Evolutionary conservation across 2,888 invertebrate genomes (phyloP).

Genomic region (Agrochola lota): DNA sequence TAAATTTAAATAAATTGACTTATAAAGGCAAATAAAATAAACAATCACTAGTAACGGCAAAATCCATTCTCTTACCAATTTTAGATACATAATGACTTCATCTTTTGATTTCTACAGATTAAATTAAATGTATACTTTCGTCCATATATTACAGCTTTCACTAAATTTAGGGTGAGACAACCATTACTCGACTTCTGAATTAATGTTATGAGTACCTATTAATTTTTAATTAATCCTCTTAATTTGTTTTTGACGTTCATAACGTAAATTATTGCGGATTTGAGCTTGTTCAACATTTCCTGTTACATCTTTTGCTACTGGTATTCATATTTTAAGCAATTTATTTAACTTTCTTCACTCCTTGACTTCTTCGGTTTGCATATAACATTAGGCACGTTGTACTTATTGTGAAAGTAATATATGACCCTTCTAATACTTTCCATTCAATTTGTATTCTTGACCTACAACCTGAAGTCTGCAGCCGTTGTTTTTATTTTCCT

Average conservation of each 20-base stretch:
- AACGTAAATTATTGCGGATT: conserved; percentile 30
- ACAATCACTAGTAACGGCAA: conserved; percentile 22
- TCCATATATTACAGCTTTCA: conserved; percentile 58
- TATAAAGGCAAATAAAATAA: too few relatives aligned
- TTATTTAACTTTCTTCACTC: background rate
- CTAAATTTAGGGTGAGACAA: conserved; percentile 61
- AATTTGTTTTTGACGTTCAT: conserved; percentile 46
- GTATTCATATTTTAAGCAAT: background rate
- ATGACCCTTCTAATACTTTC: conserved; percentile 1
- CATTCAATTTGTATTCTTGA: conserved; percentile 4
- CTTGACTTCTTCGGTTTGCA: conserved; percentile 7
- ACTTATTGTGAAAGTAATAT: too few relatives aligned
- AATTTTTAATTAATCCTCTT: conserved; percentile 55
- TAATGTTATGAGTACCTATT: conserved; percentile 51
- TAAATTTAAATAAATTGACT: too few relatives aligned
- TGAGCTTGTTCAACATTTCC: conserved; percentile 37
- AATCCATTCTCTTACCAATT: conserved; percentile 28
- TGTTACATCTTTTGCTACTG: conserved; percentile 35
- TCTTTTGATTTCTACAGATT: conserved; percentile 48
- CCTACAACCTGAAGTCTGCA: background rate
- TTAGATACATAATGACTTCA: conserved; percentile 52
- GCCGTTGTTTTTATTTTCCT: background rate
- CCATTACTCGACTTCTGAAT: conserved; percentile 41
- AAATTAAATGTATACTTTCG: conserved; percentile 51
- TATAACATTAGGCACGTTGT: background rate